phyloP scores from a whole-genome alignment of 2,113 vertebrate genomes.

The Cheilinus undulatus region DNA sequence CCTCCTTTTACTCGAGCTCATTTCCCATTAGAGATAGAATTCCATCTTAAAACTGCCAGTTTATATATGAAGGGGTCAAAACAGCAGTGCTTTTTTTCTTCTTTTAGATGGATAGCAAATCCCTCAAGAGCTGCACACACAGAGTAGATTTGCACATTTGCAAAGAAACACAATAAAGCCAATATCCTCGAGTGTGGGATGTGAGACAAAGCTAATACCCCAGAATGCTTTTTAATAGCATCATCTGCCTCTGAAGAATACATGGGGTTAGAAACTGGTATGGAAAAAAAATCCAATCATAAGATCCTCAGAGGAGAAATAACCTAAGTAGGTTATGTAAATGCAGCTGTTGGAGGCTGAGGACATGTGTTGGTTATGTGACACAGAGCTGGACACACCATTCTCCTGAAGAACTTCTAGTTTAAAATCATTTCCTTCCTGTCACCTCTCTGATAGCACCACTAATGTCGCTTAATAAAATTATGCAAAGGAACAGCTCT shows the following conservation, averaged over 20 bases:
- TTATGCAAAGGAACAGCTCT: constrained; percentile 64
- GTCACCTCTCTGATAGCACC: constrained; percentile 50
- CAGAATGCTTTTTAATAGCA: constrained; percentile 23
- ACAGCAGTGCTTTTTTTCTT: background rate
- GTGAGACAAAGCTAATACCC: constrained; percentile 8
- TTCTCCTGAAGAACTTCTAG: constrained; percentile 34
- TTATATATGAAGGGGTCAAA: background rate
- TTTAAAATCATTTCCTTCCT: constrained; percentile 61
- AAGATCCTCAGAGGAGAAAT: constrained; percentile 16
- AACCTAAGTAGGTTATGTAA: constrained; percentile 47
- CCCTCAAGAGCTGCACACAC: background rate
- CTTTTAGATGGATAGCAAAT: constrained; percentile 3
- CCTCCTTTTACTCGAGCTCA: background rate
- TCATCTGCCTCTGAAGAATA: constrained; percentile 10
- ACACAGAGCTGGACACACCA: constrained; percentile 17
- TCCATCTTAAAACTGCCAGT: background rate
- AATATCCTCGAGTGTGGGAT: background rate
- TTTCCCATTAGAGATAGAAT: background rate
- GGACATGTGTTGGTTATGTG: constrained; percentile 26
- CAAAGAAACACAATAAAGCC: constrained; percentile 18
- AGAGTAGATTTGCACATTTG: background rate
- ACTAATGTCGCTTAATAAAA: constrained; percentile 71
- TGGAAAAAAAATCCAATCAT: constrained; percentile 33
- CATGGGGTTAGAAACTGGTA: constrained; percentile 10
- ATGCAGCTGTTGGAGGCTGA: constrained; percentile 27